Conservation (phyloP, 2,888 invertebrate species). For the Pollenia angustigena region DNA sequence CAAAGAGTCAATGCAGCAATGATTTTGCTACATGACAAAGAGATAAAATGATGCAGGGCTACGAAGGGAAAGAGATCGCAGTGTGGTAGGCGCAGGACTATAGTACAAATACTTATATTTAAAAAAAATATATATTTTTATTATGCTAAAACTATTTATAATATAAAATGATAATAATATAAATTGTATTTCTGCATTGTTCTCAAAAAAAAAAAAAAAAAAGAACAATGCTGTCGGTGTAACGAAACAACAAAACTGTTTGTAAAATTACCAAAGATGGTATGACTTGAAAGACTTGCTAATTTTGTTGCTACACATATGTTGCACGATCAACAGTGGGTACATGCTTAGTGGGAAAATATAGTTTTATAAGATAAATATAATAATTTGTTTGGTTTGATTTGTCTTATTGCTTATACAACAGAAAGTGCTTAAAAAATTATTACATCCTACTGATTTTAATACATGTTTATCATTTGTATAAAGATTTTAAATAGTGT, state of each 20-base stretch:
- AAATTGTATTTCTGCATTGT: constrained; percentile 60
- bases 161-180: constrained; percentile 48
- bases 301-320: constrained; percentile 56
- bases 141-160: constrained; percentile 72
- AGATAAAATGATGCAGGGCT: constrained; percentile 38
- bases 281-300: constrained; percentile 51
- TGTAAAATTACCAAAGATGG: constrained; percentile 73
- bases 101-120: constrained; percentile 17
- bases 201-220: constrained; percentile 15
- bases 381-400: not conserved
- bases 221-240: constrained; percentile 56
- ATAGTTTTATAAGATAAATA: not conserved
- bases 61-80: constrained; percentile 48
- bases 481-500: no score
- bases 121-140: constrained; percentile 30
- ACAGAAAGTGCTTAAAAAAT: no score
- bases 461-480: no score
- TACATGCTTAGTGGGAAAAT: not conserved
- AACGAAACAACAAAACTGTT: constrained; percentile 42
- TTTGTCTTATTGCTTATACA: not conserved
- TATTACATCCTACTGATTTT: no score
- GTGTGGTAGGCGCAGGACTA: constrained; percentile 75
- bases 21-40: not conserved
- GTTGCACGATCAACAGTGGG: constrained; percentile 42
- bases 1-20: constrained; percentile 59